phyloP scores from a whole-genome alignment of 2,888 invertebrate species.

The Ramazzottius varieornatus region DNA sequence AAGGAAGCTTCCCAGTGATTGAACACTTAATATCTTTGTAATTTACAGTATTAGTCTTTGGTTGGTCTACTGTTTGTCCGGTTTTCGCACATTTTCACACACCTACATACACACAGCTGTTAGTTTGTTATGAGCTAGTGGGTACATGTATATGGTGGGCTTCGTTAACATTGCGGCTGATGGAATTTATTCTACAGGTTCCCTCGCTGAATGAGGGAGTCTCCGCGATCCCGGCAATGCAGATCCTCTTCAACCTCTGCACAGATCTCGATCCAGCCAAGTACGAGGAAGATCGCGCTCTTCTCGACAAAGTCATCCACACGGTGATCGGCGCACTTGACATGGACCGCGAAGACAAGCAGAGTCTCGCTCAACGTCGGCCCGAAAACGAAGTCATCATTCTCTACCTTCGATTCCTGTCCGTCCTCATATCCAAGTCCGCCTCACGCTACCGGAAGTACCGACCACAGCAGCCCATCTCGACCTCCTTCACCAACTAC shows the following conservation, averaged over 20 bases:
- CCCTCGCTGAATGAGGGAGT: neutral
- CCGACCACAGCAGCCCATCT: constrained; percentile 12
- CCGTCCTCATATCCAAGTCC: constrained; percentile 5
- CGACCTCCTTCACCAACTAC: constrained; percentile 35
- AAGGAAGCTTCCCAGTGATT: no score
- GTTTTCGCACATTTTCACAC: no score
- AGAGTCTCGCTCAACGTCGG: constrained; percentile 31
- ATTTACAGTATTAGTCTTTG: no score
- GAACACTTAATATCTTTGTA: no score
- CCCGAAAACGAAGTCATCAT: constrained; percentile 57
- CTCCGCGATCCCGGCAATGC: constrained; percentile 4
- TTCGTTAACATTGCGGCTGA: no score
- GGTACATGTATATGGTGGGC: no score
- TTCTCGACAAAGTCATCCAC: constrained; percentile 44
- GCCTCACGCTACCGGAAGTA: neutral
- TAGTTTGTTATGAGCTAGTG: no score
- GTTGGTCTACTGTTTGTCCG: no score
- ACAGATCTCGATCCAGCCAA: constrained; percentile 13
- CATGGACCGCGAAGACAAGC: constrained; percentile 12
- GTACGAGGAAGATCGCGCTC: constrained; percentile 44
- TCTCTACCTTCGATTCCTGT: constrained; percentile 52
- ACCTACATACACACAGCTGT: no score
- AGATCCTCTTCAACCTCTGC: constrained; percentile 3
- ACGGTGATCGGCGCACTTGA: constrained; percentile 33
- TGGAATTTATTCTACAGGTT: no score